phyloP scores from a whole-genome alignment of 1,140 invertebrate species.

The Drosophila nannoptera region DNA sequence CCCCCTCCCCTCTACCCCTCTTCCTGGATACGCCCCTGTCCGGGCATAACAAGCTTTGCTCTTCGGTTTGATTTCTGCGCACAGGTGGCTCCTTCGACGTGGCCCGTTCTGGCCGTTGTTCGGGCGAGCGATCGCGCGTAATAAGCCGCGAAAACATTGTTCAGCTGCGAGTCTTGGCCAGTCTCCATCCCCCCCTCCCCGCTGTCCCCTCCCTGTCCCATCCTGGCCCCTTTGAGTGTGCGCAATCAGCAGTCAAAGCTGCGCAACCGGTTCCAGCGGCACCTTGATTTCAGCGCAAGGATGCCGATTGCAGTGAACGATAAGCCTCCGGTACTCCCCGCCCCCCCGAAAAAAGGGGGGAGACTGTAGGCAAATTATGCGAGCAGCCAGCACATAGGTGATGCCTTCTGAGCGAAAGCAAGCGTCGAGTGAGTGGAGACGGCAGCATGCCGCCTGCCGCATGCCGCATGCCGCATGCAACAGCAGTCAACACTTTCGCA shows the following conservation, averaged over 20 bases:
- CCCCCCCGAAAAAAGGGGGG: not conserved
- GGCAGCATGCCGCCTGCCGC: not conserved
- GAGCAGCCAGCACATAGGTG: constrained; percentile 19
- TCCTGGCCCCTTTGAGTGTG: not conserved
- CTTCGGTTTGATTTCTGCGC: constrained; percentile 72
- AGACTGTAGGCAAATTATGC: constrained; percentile 47
- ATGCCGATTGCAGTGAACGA: constrained; percentile 36
- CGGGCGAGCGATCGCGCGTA: constrained; percentile 67
- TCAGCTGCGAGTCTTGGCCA: constrained; percentile 54
- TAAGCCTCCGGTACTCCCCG: constrained; percentile 12
- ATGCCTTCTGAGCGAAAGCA: constrained; percentile 11
- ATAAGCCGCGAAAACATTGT: constrained; percentile 76
- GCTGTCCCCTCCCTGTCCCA: not conserved
- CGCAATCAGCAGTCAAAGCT: constrained; percentile 36
- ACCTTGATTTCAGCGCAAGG: constrained; percentile 49
- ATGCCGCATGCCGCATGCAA: not conserved
- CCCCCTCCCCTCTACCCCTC: not conserved
- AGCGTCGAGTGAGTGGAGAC: not conserved
- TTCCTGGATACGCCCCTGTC: not conserved
- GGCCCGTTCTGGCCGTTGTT: constrained; percentile 26
- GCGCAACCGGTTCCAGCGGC: constrained; percentile 43
- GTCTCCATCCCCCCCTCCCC: not conserved
- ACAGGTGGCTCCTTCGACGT: constrained; percentile 60
- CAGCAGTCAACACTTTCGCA: constrained; percentile 49
- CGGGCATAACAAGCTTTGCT: constrained; percentile 67